Evolutionary conservation across 1,140 invertebrate species (phyloP).

Genomic region (Trichonephila clavata): DNA sequence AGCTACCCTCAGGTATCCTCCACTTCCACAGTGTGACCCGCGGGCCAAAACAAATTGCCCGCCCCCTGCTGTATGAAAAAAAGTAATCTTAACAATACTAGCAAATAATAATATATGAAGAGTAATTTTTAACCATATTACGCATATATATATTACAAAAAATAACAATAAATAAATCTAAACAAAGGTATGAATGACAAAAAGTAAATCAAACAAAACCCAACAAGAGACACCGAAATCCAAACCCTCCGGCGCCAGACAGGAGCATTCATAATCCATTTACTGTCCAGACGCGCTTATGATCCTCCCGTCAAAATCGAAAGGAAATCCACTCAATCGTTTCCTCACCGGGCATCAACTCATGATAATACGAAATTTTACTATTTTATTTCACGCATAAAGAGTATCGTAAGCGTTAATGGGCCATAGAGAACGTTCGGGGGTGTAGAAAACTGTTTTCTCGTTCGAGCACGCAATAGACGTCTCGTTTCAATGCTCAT

Average conservation of each 20-base stretch:
- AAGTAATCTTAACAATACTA: no score
- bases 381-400: neutral
- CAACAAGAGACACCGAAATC: no score
- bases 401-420: constrained; percentile 25
- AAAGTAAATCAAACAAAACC: no score
- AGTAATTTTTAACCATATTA: no score
- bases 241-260: neutral
- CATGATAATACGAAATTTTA: neutral
- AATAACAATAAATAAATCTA: no score
- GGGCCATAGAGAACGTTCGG: neutral
- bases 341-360: neutral
- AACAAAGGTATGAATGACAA: no score
- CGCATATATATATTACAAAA: no score
- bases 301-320: neutral
- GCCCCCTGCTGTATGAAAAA: no score
- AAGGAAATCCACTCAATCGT: neutral
- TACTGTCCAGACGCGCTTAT: neutral
- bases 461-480: neutral
- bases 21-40: no score
- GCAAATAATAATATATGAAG: no score
- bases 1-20: no score
- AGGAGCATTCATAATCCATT: neutral
- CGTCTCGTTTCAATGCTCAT: constrained; percentile 18
- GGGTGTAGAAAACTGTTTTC: neutral
- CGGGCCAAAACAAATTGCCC: no score